phyloP scores from a whole-genome alignment of 2,113 vertebrate species.

The Acrocephalus arundinaceus region DNA sequence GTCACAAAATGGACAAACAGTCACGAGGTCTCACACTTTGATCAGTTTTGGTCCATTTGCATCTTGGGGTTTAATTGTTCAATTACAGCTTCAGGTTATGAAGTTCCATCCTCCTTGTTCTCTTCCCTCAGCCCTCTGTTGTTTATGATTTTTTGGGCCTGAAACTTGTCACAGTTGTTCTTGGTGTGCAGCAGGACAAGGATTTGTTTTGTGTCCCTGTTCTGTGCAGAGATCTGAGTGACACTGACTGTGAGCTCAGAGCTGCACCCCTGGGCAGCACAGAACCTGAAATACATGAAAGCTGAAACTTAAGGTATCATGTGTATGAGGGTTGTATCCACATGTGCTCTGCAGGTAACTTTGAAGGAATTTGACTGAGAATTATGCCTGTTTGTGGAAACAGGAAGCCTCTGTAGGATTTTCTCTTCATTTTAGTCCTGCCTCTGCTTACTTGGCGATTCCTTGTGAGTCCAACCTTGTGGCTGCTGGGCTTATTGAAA shows the following conservation, averaged over 20 bases:
- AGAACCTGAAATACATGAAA: background rate
- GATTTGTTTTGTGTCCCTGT: background rate
- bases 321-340: background rate
- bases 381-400: background rate
- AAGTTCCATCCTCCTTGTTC: background rate
- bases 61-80: background rate
- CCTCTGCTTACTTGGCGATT: fast-evolving
- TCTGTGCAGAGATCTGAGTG: background rate
- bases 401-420: background rate
- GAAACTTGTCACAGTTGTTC: background rate
- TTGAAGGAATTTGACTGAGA: background rate
- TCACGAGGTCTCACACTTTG: background rate
- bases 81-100: background rate
- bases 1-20: background rate
- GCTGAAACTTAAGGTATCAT: background rate
- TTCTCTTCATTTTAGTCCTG: background rate
- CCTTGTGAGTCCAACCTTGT: background rate
- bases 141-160: background rate
- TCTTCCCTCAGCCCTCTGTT: background rate
- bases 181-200: background rate
- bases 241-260: background rate
- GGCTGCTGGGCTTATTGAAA: background rate
- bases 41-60: background rate
- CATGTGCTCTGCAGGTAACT: background rate
- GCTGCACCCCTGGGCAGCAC: background rate